Evolutionary conservation across 2,888 invertebrate species (phyloP).

Genomic region (Clepsis dumicolana): DNA sequence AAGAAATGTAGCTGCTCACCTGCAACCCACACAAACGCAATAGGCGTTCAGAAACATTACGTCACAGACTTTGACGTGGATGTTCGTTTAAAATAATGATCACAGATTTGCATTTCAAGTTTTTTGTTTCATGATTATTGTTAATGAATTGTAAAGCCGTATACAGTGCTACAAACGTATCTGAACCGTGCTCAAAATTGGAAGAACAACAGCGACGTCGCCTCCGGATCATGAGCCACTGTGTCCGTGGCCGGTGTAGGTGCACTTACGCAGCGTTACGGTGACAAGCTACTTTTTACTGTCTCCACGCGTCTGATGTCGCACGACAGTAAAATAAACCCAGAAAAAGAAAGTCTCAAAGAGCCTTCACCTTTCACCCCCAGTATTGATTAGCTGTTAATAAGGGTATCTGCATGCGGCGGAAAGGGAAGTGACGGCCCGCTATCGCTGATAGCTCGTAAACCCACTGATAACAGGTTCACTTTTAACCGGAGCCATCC

Average conservation of each 20-base stretch:
- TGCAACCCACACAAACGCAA: no score
- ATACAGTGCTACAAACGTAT: no score
- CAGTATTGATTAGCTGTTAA: conserved; percentile 38
- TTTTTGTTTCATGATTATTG: no score
- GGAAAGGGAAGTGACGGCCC: conserved; percentile 32
- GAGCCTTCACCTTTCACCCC: conserved; percentile 11
- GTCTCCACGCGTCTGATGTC: not conserved
- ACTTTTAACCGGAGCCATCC: conserved; percentile 18
- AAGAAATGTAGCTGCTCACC: no score
- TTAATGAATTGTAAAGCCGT: no score
- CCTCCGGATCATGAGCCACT: no score
- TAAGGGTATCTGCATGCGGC: conserved; percentile 33
- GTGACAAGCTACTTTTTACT: not conserved
- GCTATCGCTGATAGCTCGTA: conserved; percentile 43
- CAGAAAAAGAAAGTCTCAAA: conserved; percentile 3
- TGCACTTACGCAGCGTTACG: not conserved
- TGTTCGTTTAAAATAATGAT: no score
- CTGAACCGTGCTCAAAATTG: no score
- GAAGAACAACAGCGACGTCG: no score
- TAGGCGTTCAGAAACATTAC: no score
- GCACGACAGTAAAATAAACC: not conserved
- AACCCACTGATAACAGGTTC: conserved; percentile 40
- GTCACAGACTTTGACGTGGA: no score
- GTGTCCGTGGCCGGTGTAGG: not conserved
- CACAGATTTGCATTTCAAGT: no score